A percentile compares a stretch with the other conserved stretches of the same genome.
Conservation (phyloP, 35 echinoderm and acorn worm genomes). For the Ophiothrix spiculata region DNA sequence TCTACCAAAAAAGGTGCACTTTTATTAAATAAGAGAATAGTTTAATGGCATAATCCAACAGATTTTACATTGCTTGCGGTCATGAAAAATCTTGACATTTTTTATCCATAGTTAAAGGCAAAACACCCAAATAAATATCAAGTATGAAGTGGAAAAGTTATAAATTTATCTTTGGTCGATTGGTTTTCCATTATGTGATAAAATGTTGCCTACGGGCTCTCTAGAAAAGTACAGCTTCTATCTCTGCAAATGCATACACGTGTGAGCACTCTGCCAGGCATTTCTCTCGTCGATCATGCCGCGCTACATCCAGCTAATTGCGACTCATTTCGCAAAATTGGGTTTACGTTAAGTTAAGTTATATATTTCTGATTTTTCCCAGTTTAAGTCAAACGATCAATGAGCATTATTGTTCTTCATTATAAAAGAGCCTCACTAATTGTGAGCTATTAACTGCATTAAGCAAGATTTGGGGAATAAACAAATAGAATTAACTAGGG, state of each 20-base stretch:
- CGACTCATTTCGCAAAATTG: not conserved
- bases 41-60: too few relatives aligned
- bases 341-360: not conserved
- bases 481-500: not conserved
- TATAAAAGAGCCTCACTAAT: too few relatives aligned
- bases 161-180: not conserved
- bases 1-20: too few relatives aligned
- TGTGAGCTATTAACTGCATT: too few relatives aligned
- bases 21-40: too few relatives aligned
- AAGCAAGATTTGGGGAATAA: too few relatives aligned
- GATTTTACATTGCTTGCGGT: not conserved
- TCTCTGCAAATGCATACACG: not conserved
- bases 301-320: not conserved
- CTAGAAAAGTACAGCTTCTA: not conserved
- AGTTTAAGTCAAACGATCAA: too few relatives aligned
- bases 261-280: not conserved
- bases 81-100: not conserved
- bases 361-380: too few relatives aligned
- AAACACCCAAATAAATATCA: not conserved
- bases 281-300: not conserved
- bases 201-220: not conserved
- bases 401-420: too few relatives aligned
- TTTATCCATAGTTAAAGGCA: not conserved
- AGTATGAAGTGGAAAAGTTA: not conserved
- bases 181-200: not conserved